Conservation (phyloP, 2,888 invertebrate species). For the Limnephilus rhombicus region DNA sequence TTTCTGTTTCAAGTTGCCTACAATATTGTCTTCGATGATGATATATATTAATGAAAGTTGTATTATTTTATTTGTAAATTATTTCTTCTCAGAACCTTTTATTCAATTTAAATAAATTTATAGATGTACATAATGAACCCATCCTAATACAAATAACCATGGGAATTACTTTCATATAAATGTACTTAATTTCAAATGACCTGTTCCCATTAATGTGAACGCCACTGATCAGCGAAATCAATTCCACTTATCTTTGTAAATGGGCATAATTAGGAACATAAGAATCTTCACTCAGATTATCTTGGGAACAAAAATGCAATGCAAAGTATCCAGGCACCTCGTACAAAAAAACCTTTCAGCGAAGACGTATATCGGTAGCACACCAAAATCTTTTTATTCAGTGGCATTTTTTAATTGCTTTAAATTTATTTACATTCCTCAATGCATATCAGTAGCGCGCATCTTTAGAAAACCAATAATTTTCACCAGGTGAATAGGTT, state of each 20-base stretch:
- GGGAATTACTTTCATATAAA: not conserved
- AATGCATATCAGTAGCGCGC: not conserved
- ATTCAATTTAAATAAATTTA: not conserved
- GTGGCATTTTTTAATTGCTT: conserved; percentile 13
- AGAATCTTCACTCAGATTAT: conserved; percentile 37
- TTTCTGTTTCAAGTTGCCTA: too few relatives aligned
- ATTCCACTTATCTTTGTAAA: conserved; percentile 45
- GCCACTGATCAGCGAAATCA: conserved; percentile 47
- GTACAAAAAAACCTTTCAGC: not conserved
- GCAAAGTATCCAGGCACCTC: conserved; percentile 26
- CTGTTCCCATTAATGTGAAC: conserved; percentile 26
- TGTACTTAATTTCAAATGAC: conserved; percentile 35
- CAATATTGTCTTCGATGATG: too few relatives aligned
- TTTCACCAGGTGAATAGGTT: not conserved
- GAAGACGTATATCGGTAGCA: not conserved
- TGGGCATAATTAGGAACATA: conserved; percentile 41
- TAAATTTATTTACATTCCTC: not conserved
- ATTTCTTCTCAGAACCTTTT: not conserved
- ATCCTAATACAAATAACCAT: conserved; percentile 10
- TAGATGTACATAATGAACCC: not conserved
- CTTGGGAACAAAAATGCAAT: not conserved
- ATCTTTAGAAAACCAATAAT: not conserved
- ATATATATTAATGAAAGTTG: too few relatives aligned
- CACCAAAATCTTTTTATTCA: not conserved
- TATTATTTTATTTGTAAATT: not conserved